Conservation (phyloP, 1,140 invertebrate species). For the Phenacoccus solenopsis region DNA sequence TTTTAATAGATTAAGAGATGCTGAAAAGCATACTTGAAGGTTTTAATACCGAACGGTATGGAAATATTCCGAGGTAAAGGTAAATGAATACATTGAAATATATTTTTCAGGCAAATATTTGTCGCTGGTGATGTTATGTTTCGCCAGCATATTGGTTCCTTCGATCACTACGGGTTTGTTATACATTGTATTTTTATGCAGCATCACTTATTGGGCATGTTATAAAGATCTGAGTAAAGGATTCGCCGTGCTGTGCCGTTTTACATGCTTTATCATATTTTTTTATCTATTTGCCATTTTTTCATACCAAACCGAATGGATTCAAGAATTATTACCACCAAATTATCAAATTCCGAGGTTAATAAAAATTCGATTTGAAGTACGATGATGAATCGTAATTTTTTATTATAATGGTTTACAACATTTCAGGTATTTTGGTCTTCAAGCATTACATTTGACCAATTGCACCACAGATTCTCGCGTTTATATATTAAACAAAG, state of each 20-base stretch:
- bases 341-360: constrained; percentile 55
- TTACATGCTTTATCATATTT: constrained; percentile 58
- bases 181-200: constrained; percentile 69
- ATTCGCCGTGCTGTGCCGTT: constrained; percentile 57
- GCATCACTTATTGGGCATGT: constrained; percentile 79
- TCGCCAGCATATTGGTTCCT: constrained; percentile 61
- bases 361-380: neutral
- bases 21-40: too few species aligned
- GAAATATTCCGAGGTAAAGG: neutral
- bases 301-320: constrained; percentile 74
- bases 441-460: constrained; percentile 43
- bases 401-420: neutral
- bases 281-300: constrained; percentile 65
- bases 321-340: constrained; percentile 54
- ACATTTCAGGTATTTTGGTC: constrained; percentile 49
- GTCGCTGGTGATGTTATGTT: constrained; percentile 55
- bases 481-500: constrained; percentile 40
- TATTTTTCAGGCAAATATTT: constrained; percentile 49
- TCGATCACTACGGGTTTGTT: constrained; percentile 69
- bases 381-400: neutral
- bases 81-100: neutral
- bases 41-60: too few species aligned
- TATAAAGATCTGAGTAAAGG: constrained; percentile 55
- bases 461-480: constrained; percentile 46
- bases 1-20: too few species aligned